Base-by-base conservation (phyloP, 1,140 invertebrate species). In the Melanaphis sacchari region DNA sequence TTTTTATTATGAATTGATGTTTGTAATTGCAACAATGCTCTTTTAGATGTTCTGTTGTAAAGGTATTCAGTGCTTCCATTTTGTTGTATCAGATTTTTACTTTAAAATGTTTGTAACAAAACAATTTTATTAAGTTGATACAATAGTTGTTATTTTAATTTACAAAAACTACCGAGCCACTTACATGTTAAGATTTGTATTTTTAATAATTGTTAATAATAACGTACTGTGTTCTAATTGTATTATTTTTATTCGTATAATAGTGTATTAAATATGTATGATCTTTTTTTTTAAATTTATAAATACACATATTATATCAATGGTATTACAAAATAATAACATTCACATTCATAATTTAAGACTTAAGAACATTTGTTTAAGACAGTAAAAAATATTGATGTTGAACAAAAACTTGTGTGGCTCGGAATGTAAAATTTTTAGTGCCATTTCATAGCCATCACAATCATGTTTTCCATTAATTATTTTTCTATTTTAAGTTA, bases 21-120 rank as follows among this genome's bases (percentile, higher is more conserved):
- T 89, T 89, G 22, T 89, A 26, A 89, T 3, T 2, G 3, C 49
- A 54, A 89, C 24, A 40, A 46, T 46, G 18, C 22, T 87, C n/a
- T 36, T 87, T 6, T 87, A 46, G 1, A 36, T 87, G 5, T 87
- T 87, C 8, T 87, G 15, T 46, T 87, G n/a, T 87, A 21, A 87
- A 87, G 15, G 41, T 87, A 87, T 87, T 87, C 46, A 87, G 85
- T 87, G 85, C 85, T 87, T 87, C 85, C 85, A 87, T 87, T 87
- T 87, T 43, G 36, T 46, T 8, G 49, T 87, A 87, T 18, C 18
- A 22, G 31, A 4, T 43, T 31, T 41, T 85, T 43, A 85, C 26
- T 41, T n/a, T 22, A 46, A 87, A 87, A 43, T 87, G 7, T 46
- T 87, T 46, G 18, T 87, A 87, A 43, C 31, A 2, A 46, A 87